phyloP scores from a whole-genome alignment of 2,888 invertebrate species.

The Plusia festucae region DNA sequence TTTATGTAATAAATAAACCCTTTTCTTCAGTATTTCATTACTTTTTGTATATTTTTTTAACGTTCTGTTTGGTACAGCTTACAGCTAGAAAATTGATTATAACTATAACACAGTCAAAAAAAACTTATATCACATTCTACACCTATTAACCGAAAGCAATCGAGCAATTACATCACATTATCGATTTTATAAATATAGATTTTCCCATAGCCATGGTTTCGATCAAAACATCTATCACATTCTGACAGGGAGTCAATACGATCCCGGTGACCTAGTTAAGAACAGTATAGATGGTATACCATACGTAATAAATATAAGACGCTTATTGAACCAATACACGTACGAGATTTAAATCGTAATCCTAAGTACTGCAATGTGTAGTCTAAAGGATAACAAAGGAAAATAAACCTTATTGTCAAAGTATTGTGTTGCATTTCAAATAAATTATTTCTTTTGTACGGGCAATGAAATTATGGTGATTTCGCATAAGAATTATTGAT shows the following conservation, averaged over 20 bases:
- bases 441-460: neutral
- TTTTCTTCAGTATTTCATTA: too few species aligned
- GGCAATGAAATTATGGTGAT: neutral
- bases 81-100: too few species aligned
- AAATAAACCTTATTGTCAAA: neutral
- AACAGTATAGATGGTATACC: conserved; percentile 22
- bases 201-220: conserved; percentile 12
- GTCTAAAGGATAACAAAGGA: neutral
- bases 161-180: conserved; percentile 4
- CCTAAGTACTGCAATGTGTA: conserved; percentile 2
- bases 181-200: neutral
- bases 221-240: conserved; percentile 46
- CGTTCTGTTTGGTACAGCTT: too few species aligned
- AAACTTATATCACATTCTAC: neutral
- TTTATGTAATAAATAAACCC: too few species aligned
- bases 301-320: conserved; percentile 14
- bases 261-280: conserved; percentile 52
- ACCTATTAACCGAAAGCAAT: neutral
- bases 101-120: too few species aligned
- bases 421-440: neutral
- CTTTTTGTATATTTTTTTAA: too few species aligned
- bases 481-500: neutral
- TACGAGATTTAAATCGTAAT: conserved; percentile 8
- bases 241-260: conserved; percentile 41
- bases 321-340: conserved; percentile 1